Percentiles rank a stretch among this genome's conserved stretches.
Conservation (phyloP, 2,888 invertebrate species). For the Heliconius hortense region DNA sequence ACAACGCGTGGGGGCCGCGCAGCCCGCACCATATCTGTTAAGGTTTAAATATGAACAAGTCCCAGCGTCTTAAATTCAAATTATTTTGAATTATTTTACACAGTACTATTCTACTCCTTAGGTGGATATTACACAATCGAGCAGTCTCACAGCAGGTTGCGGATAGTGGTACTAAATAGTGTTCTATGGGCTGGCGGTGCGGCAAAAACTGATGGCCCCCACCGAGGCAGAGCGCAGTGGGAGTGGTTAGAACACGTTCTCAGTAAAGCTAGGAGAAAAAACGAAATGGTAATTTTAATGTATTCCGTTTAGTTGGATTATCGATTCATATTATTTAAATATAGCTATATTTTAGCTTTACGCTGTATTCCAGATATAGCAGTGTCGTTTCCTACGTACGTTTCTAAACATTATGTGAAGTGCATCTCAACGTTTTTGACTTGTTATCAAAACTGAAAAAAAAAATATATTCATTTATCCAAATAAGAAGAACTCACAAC, state of each 20-base stretch:
- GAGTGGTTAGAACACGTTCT: slow-evolving; percentile 90
- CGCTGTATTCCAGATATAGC: not conserved
- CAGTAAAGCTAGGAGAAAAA: slow-evolving; percentile 86
- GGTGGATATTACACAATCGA: slow-evolving; percentile 96
- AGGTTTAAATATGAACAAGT: too few species aligned
- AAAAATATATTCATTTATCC: too few species aligned
- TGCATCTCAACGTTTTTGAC: too few species aligned
- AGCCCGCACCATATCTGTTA: too few species aligned
- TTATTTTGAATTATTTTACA: too few species aligned
- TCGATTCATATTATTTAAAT: not conserved
- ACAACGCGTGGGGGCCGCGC: too few species aligned
- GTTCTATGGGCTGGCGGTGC: slow-evolving; percentile 87
- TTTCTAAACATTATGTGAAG: too few species aligned
- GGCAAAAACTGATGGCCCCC: slow-evolving; percentile 68
- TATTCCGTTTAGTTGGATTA: not conserved
- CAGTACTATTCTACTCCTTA: slow-evolving; percentile 52
- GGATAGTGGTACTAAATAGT: slow-evolving; percentile 93
- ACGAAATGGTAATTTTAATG: slow-evolving; percentile 86
- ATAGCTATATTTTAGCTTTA: not conserved
- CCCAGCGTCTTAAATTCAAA: not conserved
- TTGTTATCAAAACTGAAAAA: too few species aligned
- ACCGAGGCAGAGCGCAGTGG: slow-evolving; percentile 86
- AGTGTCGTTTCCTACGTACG: too few species aligned
- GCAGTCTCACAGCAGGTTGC: slow-evolving; percentile 89
- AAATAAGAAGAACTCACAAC: too few species aligned